Conservation (phyloP, 2,888 invertebrate species). For the Gibbula magus region DNA sequence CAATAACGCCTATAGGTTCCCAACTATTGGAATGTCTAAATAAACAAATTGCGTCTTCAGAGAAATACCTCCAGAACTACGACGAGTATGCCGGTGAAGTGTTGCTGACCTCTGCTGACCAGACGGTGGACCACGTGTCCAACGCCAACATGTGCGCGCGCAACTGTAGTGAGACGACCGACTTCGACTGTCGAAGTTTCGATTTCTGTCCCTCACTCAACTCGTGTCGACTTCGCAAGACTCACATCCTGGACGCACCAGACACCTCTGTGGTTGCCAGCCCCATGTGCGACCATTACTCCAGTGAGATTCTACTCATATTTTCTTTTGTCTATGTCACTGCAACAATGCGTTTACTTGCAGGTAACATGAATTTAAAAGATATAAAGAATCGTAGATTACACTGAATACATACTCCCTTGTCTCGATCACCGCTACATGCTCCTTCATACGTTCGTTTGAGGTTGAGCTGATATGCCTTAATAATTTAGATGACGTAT, state of each 20-base stretch:
- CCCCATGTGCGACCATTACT: slow-evolving; percentile 47
- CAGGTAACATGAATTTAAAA: neutral
- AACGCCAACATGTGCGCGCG: slow-evolving; percentile 53
- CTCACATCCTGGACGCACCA: slow-evolving; percentile 44
- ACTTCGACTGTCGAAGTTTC: slow-evolving; percentile 47
- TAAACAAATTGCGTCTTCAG: slow-evolving; percentile 43
- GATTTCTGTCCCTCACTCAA: slow-evolving; percentile 44
- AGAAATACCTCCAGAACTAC: slow-evolving; percentile 52
- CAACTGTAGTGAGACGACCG: slow-evolving; percentile 40
- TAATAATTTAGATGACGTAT: too few relatives aligned
- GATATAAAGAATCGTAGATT: neutral
- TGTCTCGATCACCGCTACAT: too few relatives aligned
- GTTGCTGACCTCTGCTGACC: slow-evolving; percentile 41
- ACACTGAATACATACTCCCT: neutral
- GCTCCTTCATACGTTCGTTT: too few relatives aligned
- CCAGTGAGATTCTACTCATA: slow-evolving; percentile 34
- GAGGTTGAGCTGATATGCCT: too few relatives aligned
- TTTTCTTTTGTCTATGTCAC: neutral
- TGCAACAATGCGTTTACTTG: neutral
- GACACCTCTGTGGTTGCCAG: slow-evolving; percentile 26
- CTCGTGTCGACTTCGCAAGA: slow-evolving; percentile 43
- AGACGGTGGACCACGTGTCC: slow-evolving; percentile 32
- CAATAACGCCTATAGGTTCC: too few relatives aligned
- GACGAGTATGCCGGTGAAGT: slow-evolving; percentile 46
- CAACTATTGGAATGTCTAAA: too few relatives aligned